Percentiles rank a stretch among this genome's conserved stretches.
Conservation (phyloP, 2,113 vertebrate genomes). For the Ceuthmochares aereus region DNA sequence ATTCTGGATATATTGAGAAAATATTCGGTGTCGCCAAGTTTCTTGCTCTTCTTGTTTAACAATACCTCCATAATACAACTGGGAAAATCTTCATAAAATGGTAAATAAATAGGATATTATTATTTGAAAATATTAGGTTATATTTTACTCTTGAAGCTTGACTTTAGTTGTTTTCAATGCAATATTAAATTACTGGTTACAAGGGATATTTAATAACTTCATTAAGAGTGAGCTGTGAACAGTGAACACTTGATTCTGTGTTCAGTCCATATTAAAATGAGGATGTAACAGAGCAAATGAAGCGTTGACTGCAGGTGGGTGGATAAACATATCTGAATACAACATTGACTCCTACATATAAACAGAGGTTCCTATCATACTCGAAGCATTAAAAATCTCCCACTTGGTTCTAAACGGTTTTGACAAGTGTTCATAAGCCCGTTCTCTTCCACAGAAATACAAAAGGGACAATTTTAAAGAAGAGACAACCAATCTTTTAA, state of each 20-base stretch:
- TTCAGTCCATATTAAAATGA: background rate
- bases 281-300: background rate
- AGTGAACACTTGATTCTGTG: background rate
- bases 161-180: background rate
- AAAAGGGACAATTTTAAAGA: slow-evolving; percentile 30
- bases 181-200: background rate
- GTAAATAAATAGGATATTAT: background rate
- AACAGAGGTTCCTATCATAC: background rate
- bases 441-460: background rate
- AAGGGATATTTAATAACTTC: background rate
- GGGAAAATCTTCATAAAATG: background rate
- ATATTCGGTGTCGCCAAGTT: background rate
- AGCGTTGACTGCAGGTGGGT: background rate
- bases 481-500: slow-evolving; percentile 20
- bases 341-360: background rate
- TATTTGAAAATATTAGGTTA: background rate
- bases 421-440: slow-evolving; percentile 32
- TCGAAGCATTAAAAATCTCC: background rate
- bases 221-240: background rate
- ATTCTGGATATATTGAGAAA: background rate
- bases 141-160: background rate
- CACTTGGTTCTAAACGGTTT: background rate
- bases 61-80: background rate
- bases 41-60: background rate
- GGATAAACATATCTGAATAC: background rate